Evolutionary conservation across 2,113 vertebrate genomes (phyloP), one percentile per base, ranked within the genome.

Genomic region (Pyrgilauda ruficollis): DNA sequence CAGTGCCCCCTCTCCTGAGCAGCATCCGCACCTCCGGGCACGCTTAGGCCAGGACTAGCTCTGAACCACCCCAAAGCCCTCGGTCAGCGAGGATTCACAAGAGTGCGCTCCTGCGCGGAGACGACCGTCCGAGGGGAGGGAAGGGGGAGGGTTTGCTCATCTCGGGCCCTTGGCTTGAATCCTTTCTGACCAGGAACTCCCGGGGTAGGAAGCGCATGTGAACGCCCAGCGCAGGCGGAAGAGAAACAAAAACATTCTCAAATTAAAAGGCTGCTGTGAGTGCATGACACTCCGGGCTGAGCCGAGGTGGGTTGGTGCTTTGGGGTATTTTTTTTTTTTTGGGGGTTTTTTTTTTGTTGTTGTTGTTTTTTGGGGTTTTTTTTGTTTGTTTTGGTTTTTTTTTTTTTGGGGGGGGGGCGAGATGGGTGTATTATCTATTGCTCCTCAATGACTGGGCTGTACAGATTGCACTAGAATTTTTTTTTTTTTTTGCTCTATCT

Each of bases 201-300:
- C 11, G 10, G 26, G 7, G 28, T 5, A 47, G 68, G 5, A 26
- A 22, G 5, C 11, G 1, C 19, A 5, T 2, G 8, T 10, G 26
- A 84, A 52, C 16, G 2, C n/a, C 41, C 52, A 6, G 2, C 5
- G 13, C 8, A 28, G 31, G 2, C 5, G 1, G 41, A 26, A 68
- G 18, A 66, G 21, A 61, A 83, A 30, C 21, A 43, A 27, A 30
- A 75, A 33, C n/a, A 15, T 19, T 13, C n/a, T 79, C 43, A 3
- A 6, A 28, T 44, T 8, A 41, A 28, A 73, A 56, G 41, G 11
- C 4, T 9, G n/a, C 43, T 37, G 5, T 7, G 37, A n/a, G 30
- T 1, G 19, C 63, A 0, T n/a, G 30, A 50, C 27, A 5, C 37
- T 23, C 15, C 0, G 15, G 20, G 44, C 8, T 61, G 7, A n/a